Evolutionary conservation across 2,113 vertebrate species (phyloP), one percentile per base, ranked within the genome.

Genomic region (Ammodytes dubius): DNA sequence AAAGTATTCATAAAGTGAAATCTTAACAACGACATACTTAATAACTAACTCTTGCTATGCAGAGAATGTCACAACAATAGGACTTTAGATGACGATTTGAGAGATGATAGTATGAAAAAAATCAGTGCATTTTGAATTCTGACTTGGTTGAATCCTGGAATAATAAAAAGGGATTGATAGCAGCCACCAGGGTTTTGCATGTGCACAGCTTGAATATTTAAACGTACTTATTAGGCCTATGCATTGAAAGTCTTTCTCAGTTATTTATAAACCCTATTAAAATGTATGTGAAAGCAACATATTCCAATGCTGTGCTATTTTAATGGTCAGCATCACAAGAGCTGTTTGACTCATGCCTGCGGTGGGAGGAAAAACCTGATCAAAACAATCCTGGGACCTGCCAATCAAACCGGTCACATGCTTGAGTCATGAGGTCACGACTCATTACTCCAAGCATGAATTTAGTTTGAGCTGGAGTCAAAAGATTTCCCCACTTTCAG

Each of bases 401-500:
- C 6, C 53, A 27, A 69, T 68, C 46, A 40, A 17, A 59, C 39
- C 39, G 37, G n/a, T 19, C 59, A 35, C 6, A 4, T n/a, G 8
- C 42, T 49, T 17, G 37, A 76, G 17, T 58, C 50, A 39, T 2
- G n/a, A 37, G 39, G 70, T 57, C 49, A 57, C 35, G 15, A n/a
- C 3, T 49, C 0, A 49, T 39, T 56, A 56, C 66, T 19, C 45
- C 49, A 50, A 59, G 50, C 53, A 9, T 5, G 43, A 72, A 40
- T 79, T 56, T 40, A 7, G 59, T 42, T 81, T 66, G 70, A 61
- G 58, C 79, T 27, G 57, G 46, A 50, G 74, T 1, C 60, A 80
- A 84, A 27, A 27, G 54, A 54, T 83, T 49, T 50, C 54, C 69
- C 65, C 57, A 11, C 2, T 45, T 67, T 78, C 73, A 46, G 49